These are phyloP conservation scores for Myotis pilosus DNA, from an alignment of 2,797 vertebrate genomes.

Conservation along the genomic window DNA sequence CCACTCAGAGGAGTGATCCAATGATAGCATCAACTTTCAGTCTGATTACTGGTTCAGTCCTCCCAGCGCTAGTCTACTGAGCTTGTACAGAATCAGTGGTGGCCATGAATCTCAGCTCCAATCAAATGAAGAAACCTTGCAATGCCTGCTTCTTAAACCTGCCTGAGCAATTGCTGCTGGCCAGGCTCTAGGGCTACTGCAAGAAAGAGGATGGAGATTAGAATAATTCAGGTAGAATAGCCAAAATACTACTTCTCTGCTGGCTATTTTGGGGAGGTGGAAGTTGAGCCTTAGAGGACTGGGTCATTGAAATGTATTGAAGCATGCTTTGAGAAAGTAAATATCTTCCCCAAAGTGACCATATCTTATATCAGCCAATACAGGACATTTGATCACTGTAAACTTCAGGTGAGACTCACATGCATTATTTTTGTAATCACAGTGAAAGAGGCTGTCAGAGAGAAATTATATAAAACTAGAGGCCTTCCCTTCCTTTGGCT, in stretches of 20 bases:
- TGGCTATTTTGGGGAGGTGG: background rate
- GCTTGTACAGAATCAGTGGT: background rate
- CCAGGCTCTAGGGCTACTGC: background rate
- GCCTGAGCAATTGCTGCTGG: background rate
- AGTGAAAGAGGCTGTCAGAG: background rate
- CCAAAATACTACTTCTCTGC: background rate
- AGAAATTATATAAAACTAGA: background rate
- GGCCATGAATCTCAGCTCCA: background rate
- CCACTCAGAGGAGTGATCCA: background rate
- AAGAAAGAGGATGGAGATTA: background rate
- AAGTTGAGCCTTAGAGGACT: background rate
- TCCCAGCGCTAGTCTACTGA: background rate
- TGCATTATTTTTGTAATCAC: background rate
- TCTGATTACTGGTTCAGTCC: background rate
- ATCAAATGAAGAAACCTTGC: background rate
- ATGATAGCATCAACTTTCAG: background rate
- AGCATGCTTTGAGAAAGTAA: conserved; percentile 57
- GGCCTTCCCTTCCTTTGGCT: too few species aligned
- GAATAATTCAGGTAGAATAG: conserved; percentile 9
- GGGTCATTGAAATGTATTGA: conserved; percentile 39
- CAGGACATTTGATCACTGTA: background rate
- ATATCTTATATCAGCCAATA: background rate
- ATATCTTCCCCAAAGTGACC: conserved; percentile 26
- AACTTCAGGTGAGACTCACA: background rate
- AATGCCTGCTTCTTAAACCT: background rate